Evolutionary conservation across 2,888 invertebrate genomes (phyloP), one percentile per base, ranked within the genome.

Genomic region (Erannis defoliaria): DNA sequence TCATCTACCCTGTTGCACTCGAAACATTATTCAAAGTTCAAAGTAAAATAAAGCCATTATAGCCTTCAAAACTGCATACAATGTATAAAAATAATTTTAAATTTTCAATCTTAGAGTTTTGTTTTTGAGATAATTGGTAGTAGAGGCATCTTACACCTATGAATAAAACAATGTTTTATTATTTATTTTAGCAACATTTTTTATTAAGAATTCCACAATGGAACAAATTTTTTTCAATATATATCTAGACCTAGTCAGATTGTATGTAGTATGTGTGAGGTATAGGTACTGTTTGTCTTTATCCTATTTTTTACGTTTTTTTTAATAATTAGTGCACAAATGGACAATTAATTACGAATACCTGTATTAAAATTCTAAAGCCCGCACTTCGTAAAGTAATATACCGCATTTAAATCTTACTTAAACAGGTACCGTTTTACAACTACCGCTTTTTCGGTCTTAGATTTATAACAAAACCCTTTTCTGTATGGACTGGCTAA

Each of bases 141-240:
- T 26, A 8, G 26, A 35, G 14, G 14, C 5, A n/a, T 35, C n/a
- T 1, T 19, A 38, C 21, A 37, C 33, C 33, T 58, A 67, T 1
- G 71, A 86, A 87, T 86, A 81, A 89, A 89, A 86, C 81, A 77
- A 78, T 76, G 71, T 56, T 46, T 64, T 57, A 43, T 55, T 49
- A 23, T 46, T 74, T 86, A 90, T 90, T 93, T 93, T 93, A 93
- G 92, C 92, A 93, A 93, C 93, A 93, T 92, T 93, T 93, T 93
- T 93, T 93, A 93, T 93, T 93, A 92, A 92, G 93, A 93, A 91
- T 92, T 92, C 91, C 93, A 92, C 93, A 90, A 82, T 85, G 91
- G 91, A 90, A 90, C 88, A 89, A 91, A 88, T 89, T 84, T 87
- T 80, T 82, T 82, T 90, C 85, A 87, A 87, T 89, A 86, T 87